phyloP scores from a whole-genome alignment of 2,797 vertebrate genomes.

The Sebastes nivosus region DNA sequence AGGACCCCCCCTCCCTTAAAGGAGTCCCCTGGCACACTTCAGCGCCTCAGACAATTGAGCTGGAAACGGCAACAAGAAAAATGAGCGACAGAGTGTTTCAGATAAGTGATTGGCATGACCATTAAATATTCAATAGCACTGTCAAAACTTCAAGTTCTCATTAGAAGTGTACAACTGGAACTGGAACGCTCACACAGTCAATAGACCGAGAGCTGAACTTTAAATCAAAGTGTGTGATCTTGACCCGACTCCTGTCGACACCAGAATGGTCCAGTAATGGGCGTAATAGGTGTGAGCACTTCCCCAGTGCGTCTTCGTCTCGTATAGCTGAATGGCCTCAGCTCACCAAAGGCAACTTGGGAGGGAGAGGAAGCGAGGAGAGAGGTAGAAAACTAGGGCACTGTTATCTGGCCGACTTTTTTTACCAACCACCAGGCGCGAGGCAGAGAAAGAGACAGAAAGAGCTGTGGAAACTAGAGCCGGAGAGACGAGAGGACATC shows the following conservation, averaged over 20 bases:
- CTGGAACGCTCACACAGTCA: background rate
- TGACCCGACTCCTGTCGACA: background rate
- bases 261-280: background rate
- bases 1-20: constrained; percentile 61
- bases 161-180: background rate
- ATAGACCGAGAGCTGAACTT: background rate
- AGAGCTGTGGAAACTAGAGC: constrained; percentile 64
- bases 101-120: constrained; percentile 12
- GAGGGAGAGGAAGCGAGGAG: constrained; percentile 74
- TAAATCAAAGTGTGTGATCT: background rate
- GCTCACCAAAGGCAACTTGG: constrained; percentile 49
- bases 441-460: constrained; percentile 71
- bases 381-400: constrained; percentile 82
- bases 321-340: constrained; percentile 39
- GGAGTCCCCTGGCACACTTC: constrained; percentile 56
- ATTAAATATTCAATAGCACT: constrained; percentile 23
- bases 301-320: constrained; percentile 9
- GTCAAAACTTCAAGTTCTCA: constrained; percentile 9
- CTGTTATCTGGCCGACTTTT: constrained; percentile 81
- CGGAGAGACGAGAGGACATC: constrained; percentile 59
- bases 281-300: background rate
- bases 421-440: constrained; percentile 67
- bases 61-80: constrained; percentile 35
- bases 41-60: constrained; percentile 48
- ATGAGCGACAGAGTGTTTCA: constrained; percentile 24